Percentiles rank a stretch among this genome's conserved stretches.
phyloP scores from a whole-genome alignment of 2,797 vertebrate genomes.

The Picus viridis region DNA sequence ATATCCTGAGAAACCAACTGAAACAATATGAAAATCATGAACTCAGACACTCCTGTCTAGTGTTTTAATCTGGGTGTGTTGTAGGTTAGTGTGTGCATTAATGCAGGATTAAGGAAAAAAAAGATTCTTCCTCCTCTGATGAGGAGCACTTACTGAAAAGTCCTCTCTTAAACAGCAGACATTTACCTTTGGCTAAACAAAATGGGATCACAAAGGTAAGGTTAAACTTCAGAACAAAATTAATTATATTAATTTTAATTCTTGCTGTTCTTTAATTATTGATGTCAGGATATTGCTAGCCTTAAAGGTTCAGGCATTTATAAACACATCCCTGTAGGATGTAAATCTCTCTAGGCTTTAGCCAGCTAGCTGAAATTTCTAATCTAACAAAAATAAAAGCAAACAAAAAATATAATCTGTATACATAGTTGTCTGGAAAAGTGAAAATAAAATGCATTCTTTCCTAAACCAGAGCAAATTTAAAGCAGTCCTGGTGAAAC shows the following conservation, averaged over 20 bases:
- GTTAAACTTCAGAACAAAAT: slow-evolving; percentile 51
- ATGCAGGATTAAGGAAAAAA: neutral
- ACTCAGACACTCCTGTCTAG: neutral
- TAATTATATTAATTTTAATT: slow-evolving; percentile 51
- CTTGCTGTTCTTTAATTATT: slow-evolving; percentile 38
- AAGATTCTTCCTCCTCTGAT: slow-evolving; percentile 5
- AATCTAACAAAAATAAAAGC: neutral
- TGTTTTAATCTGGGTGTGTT: neutral
- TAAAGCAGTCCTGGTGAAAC: neutral
- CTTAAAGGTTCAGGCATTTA: slow-evolving; percentile 16
- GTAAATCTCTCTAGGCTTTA: neutral
- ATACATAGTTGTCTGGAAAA: neutral
- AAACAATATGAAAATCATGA: slow-evolving; percentile 34
- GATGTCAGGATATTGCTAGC: neutral
- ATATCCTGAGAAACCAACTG: neutral
- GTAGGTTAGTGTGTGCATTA: neutral
- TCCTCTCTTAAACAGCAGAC: slow-evolving; percentile 7
- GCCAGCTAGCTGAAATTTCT: slow-evolving; percentile 36
- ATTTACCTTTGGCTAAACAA: slow-evolving; percentile 36
- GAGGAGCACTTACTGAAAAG: slow-evolving; percentile 1
- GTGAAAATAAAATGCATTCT: neutral
- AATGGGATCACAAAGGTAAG: slow-evolving; percentile 28
- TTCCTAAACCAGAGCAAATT: neutral
- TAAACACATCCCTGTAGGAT: slow-evolving; percentile 31
- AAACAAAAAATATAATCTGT: neutral